A percentile compares a stretch with the other conserved stretches of the same genome.
Conservation (phyloP, 2,888 invertebrate species). For the Orchestes rusci region DNA sequence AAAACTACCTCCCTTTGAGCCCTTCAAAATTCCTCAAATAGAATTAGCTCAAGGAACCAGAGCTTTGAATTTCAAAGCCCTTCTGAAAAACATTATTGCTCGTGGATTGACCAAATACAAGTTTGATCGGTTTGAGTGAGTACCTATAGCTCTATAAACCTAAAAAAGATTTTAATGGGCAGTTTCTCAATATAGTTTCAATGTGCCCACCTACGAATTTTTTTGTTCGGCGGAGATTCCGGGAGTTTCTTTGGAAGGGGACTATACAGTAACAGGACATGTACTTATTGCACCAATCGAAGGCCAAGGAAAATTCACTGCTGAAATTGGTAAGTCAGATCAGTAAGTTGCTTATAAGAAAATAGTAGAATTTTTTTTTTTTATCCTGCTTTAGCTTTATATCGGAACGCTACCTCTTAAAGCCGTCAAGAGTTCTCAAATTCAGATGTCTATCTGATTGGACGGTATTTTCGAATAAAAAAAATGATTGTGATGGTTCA, state of each 20-base stretch:
- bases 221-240: slow-evolving; percentile 28
- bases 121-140: slow-evolving; percentile 31
- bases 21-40: slow-evolving; percentile 32
- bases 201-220: slow-evolving; percentile 32
- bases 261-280: slow-evolving; percentile 35
- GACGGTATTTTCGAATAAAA: too few relatives aligned
- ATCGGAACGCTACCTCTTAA: too few relatives aligned
- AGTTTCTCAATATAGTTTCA: slow-evolving; percentile 29
- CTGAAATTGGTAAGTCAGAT: slow-evolving; percentile 28
- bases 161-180: background rate
- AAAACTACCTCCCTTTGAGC: slow-evolving; percentile 36
- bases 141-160: slow-evolving; percentile 1
- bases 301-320: slow-evolving; percentile 32
- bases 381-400: too few relatives aligned
- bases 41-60: slow-evolving; percentile 30
- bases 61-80: slow-evolving; percentile 31
- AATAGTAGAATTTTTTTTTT: too few relatives aligned
- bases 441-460: too few relatives aligned
- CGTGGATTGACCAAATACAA: slow-evolving; percentile 29
- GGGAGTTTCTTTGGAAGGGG: slow-evolving; percentile 29
- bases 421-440: too few relatives aligned
- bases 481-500: too few relatives aligned
- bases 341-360: background rate
- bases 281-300: slow-evolving; percentile 35
- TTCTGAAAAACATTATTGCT: slow-evolving; percentile 27